Conservation (phyloP, 2,797 vertebrate genomes). For the Silurus lanzhouensis region DNA sequence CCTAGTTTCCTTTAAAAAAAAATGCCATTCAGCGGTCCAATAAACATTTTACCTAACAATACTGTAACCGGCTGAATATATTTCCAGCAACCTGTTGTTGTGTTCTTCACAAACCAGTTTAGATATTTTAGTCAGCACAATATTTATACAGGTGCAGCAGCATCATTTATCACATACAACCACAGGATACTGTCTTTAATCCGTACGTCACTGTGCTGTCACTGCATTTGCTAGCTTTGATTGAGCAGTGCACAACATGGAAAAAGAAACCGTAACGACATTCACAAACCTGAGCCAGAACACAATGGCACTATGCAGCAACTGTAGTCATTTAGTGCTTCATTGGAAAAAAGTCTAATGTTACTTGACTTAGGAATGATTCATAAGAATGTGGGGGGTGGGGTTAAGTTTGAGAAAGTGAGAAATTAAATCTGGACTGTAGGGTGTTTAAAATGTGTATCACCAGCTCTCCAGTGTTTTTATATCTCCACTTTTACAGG, state of each 20-base stretch:
- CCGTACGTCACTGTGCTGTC: neutral
- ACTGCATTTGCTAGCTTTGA: neutral
- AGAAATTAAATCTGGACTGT: neutral
- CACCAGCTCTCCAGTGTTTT: conserved; percentile 33
- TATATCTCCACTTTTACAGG: conserved; percentile 33
- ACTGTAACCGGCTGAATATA: neutral
- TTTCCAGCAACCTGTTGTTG: neutral
- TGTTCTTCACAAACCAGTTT: neutral
- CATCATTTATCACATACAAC: neutral
- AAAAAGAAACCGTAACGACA: conserved; percentile 7
- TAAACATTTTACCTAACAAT: neutral
- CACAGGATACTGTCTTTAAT: conserved; percentile 3
- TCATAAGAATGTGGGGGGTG: neutral
- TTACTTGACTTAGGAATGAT: neutral
- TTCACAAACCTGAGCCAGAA: neutral
- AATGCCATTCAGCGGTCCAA: neutral
- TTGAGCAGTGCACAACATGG: neutral
- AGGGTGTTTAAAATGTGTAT: conserved; percentile 12
- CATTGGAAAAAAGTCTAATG: too few relatives aligned
- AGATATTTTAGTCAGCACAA: neutral
- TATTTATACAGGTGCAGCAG: conserved; percentile 13
- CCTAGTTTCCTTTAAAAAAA: neutral
- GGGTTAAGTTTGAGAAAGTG: neutral
- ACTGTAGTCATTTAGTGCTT: neutral
- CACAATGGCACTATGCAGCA: neutral